Evolutionary conservation across 1,140 invertebrate genomes (phyloP).

Genomic region (Phymastichus coffea): DNA sequence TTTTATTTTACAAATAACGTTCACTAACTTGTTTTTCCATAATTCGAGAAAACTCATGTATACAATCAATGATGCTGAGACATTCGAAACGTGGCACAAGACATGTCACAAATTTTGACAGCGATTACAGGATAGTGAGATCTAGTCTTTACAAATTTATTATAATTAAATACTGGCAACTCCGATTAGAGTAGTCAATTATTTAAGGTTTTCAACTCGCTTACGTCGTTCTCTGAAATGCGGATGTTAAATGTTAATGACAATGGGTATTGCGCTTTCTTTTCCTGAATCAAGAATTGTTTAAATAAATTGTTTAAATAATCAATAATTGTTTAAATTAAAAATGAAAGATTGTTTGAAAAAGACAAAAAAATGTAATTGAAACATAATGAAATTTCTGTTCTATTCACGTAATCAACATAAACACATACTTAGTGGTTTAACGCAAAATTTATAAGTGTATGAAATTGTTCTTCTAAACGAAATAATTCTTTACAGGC

Average conservation of each 20-base stretch:
- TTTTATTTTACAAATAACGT: slow-evolving; percentile 20
- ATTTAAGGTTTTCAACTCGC: too few species aligned
- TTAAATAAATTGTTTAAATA: not conserved
- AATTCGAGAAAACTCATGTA: slow-evolving; percentile 55
- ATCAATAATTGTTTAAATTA: too few species aligned
- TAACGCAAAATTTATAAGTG: too few species aligned
- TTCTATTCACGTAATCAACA: too few species aligned
- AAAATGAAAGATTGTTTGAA: too few species aligned
- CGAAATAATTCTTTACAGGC: too few species aligned
- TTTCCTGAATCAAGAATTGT: not conserved
- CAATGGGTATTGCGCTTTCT: slow-evolving; percentile 40
- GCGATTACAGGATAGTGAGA: slow-evolving; percentile 49
- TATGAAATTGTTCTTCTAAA: too few species aligned
- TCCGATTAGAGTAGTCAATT: not conserved
- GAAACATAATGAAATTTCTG: too few species aligned
- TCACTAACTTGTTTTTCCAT: slow-evolving; percentile 54
- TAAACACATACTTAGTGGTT: too few species aligned
- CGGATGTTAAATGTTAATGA: slow-evolving; percentile 57
- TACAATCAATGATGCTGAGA: slow-evolving; percentile 56
- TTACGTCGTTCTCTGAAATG: slow-evolving; percentile 43
- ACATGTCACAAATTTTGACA: slow-evolving; percentile 41
- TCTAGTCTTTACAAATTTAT: slow-evolving; percentile 42
- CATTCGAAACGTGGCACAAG: slow-evolving; percentile 51
- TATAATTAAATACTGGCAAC: not conserved
- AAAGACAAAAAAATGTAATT: too few species aligned